A percentile compares a stretch with the other conserved stretches of the same genome.
Evolutionary conservation across 2,113 vertebrate species (phyloP).

Genomic region (Embiotoca jacksoni): DNA sequence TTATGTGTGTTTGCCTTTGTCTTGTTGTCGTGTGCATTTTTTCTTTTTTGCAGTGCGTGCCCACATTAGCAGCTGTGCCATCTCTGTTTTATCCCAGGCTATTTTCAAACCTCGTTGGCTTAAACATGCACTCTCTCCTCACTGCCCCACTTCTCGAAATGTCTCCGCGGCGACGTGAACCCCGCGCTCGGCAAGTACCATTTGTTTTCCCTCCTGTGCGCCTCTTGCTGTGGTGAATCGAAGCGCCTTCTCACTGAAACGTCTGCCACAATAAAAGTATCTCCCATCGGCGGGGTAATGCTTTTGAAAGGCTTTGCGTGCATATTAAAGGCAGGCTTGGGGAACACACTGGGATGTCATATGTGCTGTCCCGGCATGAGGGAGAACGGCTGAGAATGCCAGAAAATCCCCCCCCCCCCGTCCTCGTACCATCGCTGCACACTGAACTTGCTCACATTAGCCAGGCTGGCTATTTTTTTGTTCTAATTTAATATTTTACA

Average conservation of each 20-base stretch:
- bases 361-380: slow-evolving; percentile 63
- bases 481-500: slow-evolving; percentile 42
- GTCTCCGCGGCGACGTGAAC: slow-evolving; percentile 63
- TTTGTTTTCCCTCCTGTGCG: slow-evolving; percentile 59
- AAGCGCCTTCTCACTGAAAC: slow-evolving; percentile 64
- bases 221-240: slow-evolving; percentile 49
- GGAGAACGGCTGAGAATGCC: slow-evolving; percentile 49
- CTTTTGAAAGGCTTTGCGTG: slow-evolving; percentile 77
- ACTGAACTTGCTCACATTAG: slow-evolving; percentile 45
- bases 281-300: slow-evolving; percentile 69
- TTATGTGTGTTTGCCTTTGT: slow-evolving; percentile 1
- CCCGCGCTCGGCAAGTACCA: slow-evolving; percentile 36
- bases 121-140: slow-evolving; percentile 42
- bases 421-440: slow-evolving; percentile 17
- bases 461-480: slow-evolving; percentile 15
- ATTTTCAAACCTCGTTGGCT: slow-evolving; percentile 73
- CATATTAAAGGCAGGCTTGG: slow-evolving; percentile 60
- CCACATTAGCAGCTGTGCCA: slow-evolving; percentile 23
- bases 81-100: slow-evolving; percentile 68
- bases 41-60: neutral
- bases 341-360: slow-evolving; percentile 71
- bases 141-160: slow-evolving; percentile 71
- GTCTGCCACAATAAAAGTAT: slow-evolving; percentile 68
- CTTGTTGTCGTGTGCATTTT: slow-evolving; percentile 13
- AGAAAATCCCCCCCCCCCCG: slow-evolving; percentile 3